Evolutionary conservation across 2,113 vertebrate genomes (phyloP).

Genomic region (Trochalopteron elliotii): DNA sequence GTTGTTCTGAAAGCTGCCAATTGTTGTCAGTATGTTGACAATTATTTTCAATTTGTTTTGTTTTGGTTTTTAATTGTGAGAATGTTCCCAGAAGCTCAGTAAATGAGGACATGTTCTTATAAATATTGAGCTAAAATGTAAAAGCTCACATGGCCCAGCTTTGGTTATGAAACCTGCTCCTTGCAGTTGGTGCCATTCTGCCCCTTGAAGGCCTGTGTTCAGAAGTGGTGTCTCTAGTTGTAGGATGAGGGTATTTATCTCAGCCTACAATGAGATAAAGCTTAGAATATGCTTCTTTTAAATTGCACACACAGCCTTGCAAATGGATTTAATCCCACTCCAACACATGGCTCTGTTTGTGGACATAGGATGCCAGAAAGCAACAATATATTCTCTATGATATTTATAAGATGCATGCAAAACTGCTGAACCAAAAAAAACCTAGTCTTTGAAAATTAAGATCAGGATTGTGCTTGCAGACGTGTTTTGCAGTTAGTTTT

Average conservation of each 20-base stretch:
- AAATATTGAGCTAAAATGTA: constrained; percentile 12
- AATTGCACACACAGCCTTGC: not conserved
- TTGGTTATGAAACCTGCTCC: not conserved
- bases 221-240: not conserved
- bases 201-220: not conserved
- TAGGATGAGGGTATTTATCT: not conserved
- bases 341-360: not conserved
- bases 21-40: constrained; percentile 60
- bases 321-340: constrained; percentile 9
- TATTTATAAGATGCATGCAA: not conserved
- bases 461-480: not conserved
- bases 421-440: not conserved
- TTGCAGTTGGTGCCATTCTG: not conserved
- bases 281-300: not conserved
- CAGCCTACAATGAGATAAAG: not conserved
- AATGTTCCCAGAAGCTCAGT: constrained; percentile 62
- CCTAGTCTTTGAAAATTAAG: not conserved
- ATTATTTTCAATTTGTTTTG: constrained; percentile 68
- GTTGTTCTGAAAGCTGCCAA: constrained; percentile 27
- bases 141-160: not conserved
- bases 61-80: constrained; percentile 69
- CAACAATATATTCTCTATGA: not conserved
- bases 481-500: not conserved
- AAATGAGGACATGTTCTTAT: constrained; percentile 46
- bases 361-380: not conserved